Evolutionary conservation across 2,888 invertebrate genomes (phyloP).

Genomic region (Tenthredo mesomela): DNA sequence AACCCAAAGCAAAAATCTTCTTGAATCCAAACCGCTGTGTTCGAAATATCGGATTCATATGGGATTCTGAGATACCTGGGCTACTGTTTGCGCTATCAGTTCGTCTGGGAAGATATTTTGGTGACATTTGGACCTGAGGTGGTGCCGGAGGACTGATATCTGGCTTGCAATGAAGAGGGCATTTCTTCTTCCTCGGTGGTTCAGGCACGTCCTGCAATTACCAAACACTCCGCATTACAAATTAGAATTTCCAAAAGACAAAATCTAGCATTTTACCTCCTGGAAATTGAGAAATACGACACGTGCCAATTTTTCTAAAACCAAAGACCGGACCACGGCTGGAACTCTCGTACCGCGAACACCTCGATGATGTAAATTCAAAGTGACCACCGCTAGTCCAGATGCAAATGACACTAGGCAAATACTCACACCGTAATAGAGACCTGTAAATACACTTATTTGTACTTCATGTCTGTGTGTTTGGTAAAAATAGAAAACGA

Average conservation of each 20-base stretch:
- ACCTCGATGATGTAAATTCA: constrained; percentile 92
- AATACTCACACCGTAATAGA: constrained; percentile 91
- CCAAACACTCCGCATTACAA: neutral
- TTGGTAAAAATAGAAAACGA: neutral
- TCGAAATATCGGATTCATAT: constrained; percentile 14
- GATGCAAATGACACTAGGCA: constrained; percentile 90
- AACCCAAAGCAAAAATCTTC: neutral
- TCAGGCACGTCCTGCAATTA: constrained; percentile 36
- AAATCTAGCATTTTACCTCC: constrained; percentile 66
- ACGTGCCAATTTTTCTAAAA: constrained; percentile 87
- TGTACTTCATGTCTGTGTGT: neutral
- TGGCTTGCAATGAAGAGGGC: constrained; percentile 69
- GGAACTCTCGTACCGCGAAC: constrained; percentile 90
- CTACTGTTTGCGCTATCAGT: constrained; percentile 65
- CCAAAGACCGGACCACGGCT: constrained; percentile 84
- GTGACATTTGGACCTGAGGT: constrained; percentile 64
- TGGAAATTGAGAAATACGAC: constrained; percentile 88
- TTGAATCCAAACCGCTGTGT: neutral
- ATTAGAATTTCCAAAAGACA: neutral
- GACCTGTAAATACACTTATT: constrained; percentile 79
- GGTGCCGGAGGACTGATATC: constrained; percentile 56
- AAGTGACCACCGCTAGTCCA: constrained; percentile 89
- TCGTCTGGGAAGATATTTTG: constrained; percentile 64
- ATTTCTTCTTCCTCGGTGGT: constrained; percentile 65
- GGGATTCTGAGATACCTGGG: constrained; percentile 63